These are phyloP conservation scores for Lacerta bilineata DNA, from an alignment of 2,797 vertebrate genomes.

Conservation along the genomic window DNA sequence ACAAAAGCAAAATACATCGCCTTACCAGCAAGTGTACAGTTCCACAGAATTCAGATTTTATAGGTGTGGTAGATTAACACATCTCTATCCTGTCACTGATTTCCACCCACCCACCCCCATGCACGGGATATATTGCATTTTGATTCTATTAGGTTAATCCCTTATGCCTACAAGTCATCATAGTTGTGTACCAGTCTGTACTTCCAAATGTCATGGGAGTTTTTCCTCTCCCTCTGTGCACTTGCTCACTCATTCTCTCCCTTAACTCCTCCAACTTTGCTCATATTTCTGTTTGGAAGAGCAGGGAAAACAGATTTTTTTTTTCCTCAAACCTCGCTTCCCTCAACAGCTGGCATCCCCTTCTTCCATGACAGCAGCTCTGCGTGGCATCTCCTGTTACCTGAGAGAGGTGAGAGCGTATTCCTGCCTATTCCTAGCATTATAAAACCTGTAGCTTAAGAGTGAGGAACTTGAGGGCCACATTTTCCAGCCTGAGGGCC, in stretches of 20 bases:
- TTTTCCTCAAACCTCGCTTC: slow-evolving; percentile 7
- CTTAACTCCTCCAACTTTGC: background rate
- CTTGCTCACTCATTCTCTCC: background rate
- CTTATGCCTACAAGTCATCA: background rate
- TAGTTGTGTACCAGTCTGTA: background rate
- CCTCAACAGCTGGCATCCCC: slow-evolving; percentile 86
- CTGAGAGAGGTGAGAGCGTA: slow-evolving; percentile 86
- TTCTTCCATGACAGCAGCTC: slow-evolving; percentile 87
- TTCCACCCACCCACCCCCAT: rapidly evolving
- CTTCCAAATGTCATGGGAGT: background rate
- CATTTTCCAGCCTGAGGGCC: background rate
- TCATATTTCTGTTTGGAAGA: background rate
- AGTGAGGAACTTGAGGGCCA: background rate
- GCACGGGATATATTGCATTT: background rate
- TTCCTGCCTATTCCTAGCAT: background rate
- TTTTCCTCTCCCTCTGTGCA: too few species aligned
- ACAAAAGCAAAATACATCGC: background rate
- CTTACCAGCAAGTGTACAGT: background rate
- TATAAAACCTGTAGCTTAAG: too few species aligned
- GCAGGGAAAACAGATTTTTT: background rate
- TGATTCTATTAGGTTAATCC: background rate
- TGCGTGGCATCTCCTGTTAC: slow-evolving; percentile 92
- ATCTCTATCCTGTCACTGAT: background rate
- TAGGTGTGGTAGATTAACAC: background rate
- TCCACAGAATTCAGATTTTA: slow-evolving; percentile 1